Evolutionary conservation across 2,888 invertebrate genomes (phyloP).

Genomic region (Limnephilus marmoratus): DNA sequence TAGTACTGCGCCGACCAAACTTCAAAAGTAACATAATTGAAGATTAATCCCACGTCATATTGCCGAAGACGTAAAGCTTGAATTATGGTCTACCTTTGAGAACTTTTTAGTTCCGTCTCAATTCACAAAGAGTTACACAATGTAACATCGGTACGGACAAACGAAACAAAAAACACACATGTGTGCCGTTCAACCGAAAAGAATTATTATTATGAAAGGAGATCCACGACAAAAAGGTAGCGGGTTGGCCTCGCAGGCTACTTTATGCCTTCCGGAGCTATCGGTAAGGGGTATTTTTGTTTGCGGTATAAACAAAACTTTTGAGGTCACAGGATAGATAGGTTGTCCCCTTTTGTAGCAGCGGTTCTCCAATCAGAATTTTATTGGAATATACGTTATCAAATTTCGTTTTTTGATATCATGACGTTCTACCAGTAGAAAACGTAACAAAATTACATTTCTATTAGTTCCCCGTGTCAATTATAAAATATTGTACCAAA

Average conservation of each 20-base stretch:
- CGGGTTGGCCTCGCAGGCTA: slow-evolving; percentile 26
- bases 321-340: slow-evolving; percentile 46
- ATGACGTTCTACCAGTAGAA: neutral
- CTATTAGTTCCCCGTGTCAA: neutral
- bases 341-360: slow-evolving; percentile 32
- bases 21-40: slow-evolving; percentile 64
- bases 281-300: neutral
- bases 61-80: slow-evolving; percentile 65
- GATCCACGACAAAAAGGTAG: slow-evolving; percentile 60
- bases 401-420: neutral
- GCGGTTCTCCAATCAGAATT: slow-evolving; percentile 35
- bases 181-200: slow-evolving; percentile 62
- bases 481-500: neutral
- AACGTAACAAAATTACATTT: neutral
- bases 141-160: slow-evolving; percentile 59
- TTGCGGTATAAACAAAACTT: neutral
- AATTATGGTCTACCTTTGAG: slow-evolving; percentile 63
- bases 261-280: slow-evolving; percentile 13
- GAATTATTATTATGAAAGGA: slow-evolving; percentile 63
- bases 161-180: slow-evolving; percentile 60
- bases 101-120: slow-evolving; percentile 63
- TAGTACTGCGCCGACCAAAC: slow-evolving; percentile 47
- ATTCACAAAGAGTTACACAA: slow-evolving; percentile 62
- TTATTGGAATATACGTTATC: slow-evolving; percentile 9
- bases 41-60: slow-evolving; percentile 66